phyloP scores from a whole-genome alignment of 2,888 invertebrate species.

The Archips xylosteana region DNA sequence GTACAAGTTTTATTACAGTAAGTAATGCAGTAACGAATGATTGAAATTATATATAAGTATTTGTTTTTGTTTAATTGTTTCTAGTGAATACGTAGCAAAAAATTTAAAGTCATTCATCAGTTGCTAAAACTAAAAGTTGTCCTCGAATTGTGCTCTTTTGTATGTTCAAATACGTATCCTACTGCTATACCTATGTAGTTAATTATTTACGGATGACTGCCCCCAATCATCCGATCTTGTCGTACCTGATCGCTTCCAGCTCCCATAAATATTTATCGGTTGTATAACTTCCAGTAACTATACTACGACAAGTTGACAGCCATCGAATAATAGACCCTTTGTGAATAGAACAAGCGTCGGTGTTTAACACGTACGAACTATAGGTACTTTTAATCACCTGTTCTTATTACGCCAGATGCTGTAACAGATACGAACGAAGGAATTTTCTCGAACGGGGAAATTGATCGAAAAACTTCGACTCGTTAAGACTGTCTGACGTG shows the following conservation, averaged over 20 bases:
- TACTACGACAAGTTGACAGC: constrained; percentile 26
- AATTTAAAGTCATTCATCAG: background rate
- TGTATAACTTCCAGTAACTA: constrained; percentile 37
- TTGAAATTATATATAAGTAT: too few species aligned
- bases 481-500: constrained; percentile 7
- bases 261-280: constrained; percentile 48
- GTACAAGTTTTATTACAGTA: background rate
- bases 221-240: constrained; percentile 52
- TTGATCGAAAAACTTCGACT: constrained; percentile 31
- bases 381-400: constrained; percentile 11
- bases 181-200: constrained; percentile 38
- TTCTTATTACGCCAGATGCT: constrained; percentile 19
- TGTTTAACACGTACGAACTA: background rate
- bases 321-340: constrained; percentile 18
- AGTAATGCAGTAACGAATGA: too few species aligned
- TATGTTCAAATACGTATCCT: constrained; percentile 39
- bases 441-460: constrained; percentile 4
- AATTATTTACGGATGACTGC: constrained; percentile 53
- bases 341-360: background rate
- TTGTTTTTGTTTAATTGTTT: too few species aligned
- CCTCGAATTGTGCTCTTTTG: constrained; percentile 14
- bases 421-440: constrained; percentile 4
- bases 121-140: constrained; percentile 5
- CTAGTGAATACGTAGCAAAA: background rate
- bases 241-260: constrained; percentile 34